Evolutionary conservation across 2,888 invertebrate species (phyloP).

Genomic region (Iselma pallidipennis): DNA sequence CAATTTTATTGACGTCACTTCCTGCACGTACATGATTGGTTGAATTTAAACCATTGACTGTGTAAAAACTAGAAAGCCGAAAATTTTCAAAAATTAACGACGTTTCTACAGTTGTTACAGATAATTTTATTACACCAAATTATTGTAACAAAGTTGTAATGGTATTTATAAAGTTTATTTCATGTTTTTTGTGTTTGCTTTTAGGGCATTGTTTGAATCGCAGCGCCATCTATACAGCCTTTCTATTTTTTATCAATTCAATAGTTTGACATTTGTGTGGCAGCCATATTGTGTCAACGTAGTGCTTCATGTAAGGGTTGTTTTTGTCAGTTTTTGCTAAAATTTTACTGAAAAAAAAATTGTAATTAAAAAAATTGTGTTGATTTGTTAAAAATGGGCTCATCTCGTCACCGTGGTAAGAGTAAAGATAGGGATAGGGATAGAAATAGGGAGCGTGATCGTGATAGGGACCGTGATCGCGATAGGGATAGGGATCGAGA

Average conservation of each 20-base stretch:
- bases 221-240: neutral
- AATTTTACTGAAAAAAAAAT: too few species aligned
- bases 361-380: too few species aligned
- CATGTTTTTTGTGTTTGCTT: too few species aligned
- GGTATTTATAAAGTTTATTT: too few species aligned
- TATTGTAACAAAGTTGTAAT: too few species aligned
- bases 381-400: conserved; percentile 54
- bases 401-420: conserved; percentile 60
- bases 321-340: too few species aligned
- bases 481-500: conserved; percentile 40
- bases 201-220: too few species aligned
- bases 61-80: neutral
- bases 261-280: neutral
- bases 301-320: too few species aligned
- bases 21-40: neutral
- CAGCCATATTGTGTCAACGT: conserved; percentile 6
- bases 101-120: too few species aligned
- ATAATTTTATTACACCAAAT: too few species aligned
- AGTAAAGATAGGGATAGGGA: conserved; percentile 58
- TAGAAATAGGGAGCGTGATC: conserved; percentile 57
- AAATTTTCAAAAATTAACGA: neutral
- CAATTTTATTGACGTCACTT: neutral
- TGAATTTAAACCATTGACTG: neutral
- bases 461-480: conserved; percentile 50
- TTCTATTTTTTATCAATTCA: neutral